A percentile compares a stretch with the other conserved stretches of the same genome.
phyloP scores from a whole-genome alignment of 2,797 vertebrate species.

The Cephalopachus bancanus region DNA sequence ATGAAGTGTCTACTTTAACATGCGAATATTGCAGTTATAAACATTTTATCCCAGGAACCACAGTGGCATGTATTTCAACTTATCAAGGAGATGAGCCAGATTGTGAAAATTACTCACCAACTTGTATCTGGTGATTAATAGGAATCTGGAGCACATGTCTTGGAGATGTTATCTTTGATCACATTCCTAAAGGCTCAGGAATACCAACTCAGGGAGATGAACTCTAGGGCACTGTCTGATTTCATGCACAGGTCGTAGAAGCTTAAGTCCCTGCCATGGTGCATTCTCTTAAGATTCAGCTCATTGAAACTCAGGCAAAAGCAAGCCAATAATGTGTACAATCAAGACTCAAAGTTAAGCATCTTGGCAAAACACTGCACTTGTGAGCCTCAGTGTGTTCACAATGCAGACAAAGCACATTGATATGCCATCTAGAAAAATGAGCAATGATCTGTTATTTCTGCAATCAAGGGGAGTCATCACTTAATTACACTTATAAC shows the following conservation, averaged over 20 bases:
- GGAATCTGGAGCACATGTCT: not conserved
- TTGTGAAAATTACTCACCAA: not conserved
- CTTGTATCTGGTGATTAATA: not conserved
- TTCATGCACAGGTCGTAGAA: not conserved
- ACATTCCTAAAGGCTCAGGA: not conserved
- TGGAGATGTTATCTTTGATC: not conserved
- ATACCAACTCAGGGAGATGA: not conserved
- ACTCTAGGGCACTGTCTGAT: not conserved
- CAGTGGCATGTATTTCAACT: not conserved
- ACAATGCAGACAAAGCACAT: not conserved
- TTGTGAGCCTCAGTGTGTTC: too few species aligned
- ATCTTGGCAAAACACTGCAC: not conserved
- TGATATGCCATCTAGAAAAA: not conserved
- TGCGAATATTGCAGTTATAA: not conserved
- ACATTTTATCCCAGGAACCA: not conserved
- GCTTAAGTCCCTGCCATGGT: not conserved
- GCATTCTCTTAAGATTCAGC: not conserved
- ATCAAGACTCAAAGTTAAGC: not conserved
- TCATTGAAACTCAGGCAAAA: not conserved
- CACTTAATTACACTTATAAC: not conserved
- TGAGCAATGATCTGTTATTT: not conserved
- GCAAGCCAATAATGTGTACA: not conserved
- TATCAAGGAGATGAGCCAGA: not conserved
- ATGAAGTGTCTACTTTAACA: not conserved
- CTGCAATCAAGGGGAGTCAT: not conserved